A percentile compares a stretch with the other conserved stretches of the same genome.
Evolutionary conservation across 2,797 vertebrate genomes (phyloP).

Genomic region (Sciurus vulgaris): DNA sequence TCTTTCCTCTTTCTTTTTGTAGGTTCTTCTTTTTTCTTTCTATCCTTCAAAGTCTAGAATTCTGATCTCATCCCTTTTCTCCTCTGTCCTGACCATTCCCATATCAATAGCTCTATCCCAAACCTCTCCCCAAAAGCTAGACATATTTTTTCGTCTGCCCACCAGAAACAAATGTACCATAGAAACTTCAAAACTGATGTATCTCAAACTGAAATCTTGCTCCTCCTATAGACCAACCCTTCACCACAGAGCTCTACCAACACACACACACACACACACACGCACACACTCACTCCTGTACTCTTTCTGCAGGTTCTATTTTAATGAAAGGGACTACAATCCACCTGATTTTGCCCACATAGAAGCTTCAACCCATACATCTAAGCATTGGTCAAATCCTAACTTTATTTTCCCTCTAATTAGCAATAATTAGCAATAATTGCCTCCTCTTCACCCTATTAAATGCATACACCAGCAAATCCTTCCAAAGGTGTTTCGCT

Average conservation of each 20-base stretch:
- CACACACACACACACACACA: background rate
- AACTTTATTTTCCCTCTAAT: background rate
- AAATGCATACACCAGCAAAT: background rate
- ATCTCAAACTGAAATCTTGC: background rate
- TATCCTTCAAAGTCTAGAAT: background rate
- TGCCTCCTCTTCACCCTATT: background rate
- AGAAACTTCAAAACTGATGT: background rate
- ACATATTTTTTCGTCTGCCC: background rate
- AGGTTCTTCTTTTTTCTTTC: background rate
- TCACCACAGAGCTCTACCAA: background rate
- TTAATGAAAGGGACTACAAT: background rate
- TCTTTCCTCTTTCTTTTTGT: background rate
- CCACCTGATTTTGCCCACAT: background rate
- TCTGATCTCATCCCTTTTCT: background rate
- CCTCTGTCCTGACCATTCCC: background rate
- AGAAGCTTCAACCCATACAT: background rate
- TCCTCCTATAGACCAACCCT: rapidly evolving
- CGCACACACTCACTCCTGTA: background rate
- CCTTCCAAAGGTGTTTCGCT: background rate
- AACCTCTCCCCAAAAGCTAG: background rate
- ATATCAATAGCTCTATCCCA: background rate
- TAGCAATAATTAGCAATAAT: background rate
- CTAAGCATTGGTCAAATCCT: background rate
- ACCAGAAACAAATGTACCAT: background rate
- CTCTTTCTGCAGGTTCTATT: background rate